Evolutionary conservation across 2,113 vertebrate species (phyloP), one percentile per base, ranked within the genome.

Genomic region (Zosterops lateralis): DNA sequence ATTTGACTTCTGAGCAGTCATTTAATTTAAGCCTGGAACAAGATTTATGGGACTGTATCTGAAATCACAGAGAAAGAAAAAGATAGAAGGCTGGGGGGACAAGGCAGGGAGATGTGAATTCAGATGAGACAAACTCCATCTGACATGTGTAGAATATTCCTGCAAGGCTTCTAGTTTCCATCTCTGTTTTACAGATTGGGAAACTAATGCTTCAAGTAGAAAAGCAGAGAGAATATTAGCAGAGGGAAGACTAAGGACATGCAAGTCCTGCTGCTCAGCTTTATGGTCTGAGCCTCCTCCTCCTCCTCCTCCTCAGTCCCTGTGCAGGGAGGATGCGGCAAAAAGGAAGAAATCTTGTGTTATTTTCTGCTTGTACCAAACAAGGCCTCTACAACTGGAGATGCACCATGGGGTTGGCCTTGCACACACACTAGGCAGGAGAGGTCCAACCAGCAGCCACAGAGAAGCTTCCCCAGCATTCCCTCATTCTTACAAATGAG

Each of bases 11-110:
- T 62, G 65, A 94, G 86, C 84, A 96, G 65, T 71, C 58, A 42
- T 92, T 96, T 93, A 79, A 92, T 94, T 95, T 90, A 78, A 87
- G 89, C 91, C 94, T 93, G 84, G 92, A 96, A 94, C 53, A 70
- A 83, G 54, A 96, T 91, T 93, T 93, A 82, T 45, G 31, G 84
- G 83, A 92, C 34, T 66, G 56, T 53, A 53, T 84, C 57, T 95
- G 74, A 93, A 95, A 94, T 62, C 74, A 76, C 45, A 82, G 58
- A 91, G 89, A 90, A 94, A 87, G 64, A 57, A 87, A 83, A 90
- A 74, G 68, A 79, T 28, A 51, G 9, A 36, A 44, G 24, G 50
- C 51, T 80, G 44, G n/a, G 51, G 47, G 40, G 15, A 54, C 12
- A 5, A 75, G 36, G 26, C 50, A 94, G 91, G 80, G 93, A 87